Base-by-base conservation (phyloP, 2,888 invertebrate genomes). In the Lampropteryx suffumata region DNA sequence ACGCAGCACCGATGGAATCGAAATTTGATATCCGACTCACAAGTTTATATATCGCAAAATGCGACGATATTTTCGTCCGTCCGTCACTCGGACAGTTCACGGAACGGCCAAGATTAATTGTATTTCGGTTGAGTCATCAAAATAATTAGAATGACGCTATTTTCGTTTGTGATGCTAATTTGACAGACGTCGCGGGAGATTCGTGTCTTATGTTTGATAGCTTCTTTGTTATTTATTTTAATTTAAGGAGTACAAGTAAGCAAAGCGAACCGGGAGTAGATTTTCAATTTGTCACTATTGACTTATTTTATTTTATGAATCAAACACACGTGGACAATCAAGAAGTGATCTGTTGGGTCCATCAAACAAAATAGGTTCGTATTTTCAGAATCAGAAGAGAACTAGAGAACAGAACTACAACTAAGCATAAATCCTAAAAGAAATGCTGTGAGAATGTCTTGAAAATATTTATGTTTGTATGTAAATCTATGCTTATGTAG, bases 111-210 rank as follows among this genome's bases (percentile, higher is more conserved):
- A 90, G 89, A 90, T 90, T 90, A 88, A 90, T 90, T 90, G 90
- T 90, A 88, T 89, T 88, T 85, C 87, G 79, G 82, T 88, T 89
- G 90, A 90, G 84, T 89, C 89, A 90, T 89, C 90, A 89, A 89
- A 89, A 90, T 90, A 90, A 90, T 90, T 89, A 89, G 89, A 89
- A 90, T 89, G 84, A 86, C 84, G 89, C 88, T 90, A 90, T 90
- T 90, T 87, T 86, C 80, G 89, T 86, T 82, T 84, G 79, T 83
- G 88, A 86, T 88, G 87, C 84, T 89, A 89, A 89, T 89, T 88
- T 89, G 90, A 90, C 90, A 89, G 85, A 84, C 90, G 90, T 87
- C 87, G 89, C 87, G 89, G 89, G 89, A 87, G 88, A 88, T 82
- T 82, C 76, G 69, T 79, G 37, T 79, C 79, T 84, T 82, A 77